phyloP scores from a whole-genome alignment of 2,888 invertebrate genomes.

The Dryobotodes eremita region DNA sequence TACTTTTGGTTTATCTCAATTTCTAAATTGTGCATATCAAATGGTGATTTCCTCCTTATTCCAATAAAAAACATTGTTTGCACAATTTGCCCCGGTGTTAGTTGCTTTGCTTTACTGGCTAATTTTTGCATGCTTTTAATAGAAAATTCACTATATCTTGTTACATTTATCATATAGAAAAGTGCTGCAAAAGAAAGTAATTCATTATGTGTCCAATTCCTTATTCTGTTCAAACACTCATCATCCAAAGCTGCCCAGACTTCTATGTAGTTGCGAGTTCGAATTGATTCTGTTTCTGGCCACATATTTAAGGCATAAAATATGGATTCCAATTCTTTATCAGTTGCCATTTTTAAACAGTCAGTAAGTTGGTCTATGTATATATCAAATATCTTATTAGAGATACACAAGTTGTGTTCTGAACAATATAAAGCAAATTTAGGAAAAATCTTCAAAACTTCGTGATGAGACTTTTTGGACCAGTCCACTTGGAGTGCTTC shows the following conservation, averaged over 20 bases:
- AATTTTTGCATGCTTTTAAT: slow-evolving; percentile 89
- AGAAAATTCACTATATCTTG: slow-evolving; percentile 90
- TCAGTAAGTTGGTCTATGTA: slow-evolving; percentile 87
- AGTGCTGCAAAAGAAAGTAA: slow-evolving; percentile 91
- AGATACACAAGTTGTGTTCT: slow-evolving; percentile 79
- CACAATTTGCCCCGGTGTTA: slow-evolving; percentile 92
- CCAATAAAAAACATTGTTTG: slow-evolving; percentile 93
- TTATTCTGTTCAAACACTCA: slow-evolving; percentile 88
- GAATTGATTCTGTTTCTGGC: slow-evolving; percentile 88
- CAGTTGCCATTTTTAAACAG: slow-evolving; percentile 88
- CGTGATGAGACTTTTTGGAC: slow-evolving; percentile 72
- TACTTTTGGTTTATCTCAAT: slow-evolving; percentile 88
- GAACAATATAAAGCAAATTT: slow-evolving; percentile 79
- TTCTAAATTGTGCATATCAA: slow-evolving; percentile 93
- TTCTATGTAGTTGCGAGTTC: slow-evolving; percentile 91
- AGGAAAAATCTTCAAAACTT: slow-evolving; percentile 79
- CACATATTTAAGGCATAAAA: slow-evolving; percentile 88
- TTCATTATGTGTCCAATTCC: slow-evolving; percentile 89
- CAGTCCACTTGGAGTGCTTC: slow-evolving; percentile 76
- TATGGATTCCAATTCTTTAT: slow-evolving; percentile 90
- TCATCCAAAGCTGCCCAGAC: slow-evolving; percentile 93
- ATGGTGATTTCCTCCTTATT: slow-evolving; percentile 88
- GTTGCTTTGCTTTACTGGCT: slow-evolving; percentile 89
- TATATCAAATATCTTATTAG: slow-evolving; percentile 81
- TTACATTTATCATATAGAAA: slow-evolving; percentile 92